Conservation (phyloP, 2,888 invertebrate species). For the Eristalis intricaria region DNA sequence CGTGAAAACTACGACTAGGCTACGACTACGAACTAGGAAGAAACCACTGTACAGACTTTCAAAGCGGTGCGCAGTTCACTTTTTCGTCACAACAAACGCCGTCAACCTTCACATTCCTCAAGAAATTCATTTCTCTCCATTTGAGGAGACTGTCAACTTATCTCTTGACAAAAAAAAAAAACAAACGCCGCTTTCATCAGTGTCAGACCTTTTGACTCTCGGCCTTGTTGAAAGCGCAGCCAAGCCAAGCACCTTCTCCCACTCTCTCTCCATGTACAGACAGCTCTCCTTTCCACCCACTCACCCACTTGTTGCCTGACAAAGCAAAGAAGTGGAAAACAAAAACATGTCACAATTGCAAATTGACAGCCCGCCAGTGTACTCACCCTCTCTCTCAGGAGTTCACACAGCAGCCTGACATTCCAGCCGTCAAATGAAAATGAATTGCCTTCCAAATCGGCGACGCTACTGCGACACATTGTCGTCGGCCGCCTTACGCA, state of each 20-base stretch:
- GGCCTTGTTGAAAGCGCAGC: neutral
- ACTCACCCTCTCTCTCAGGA: neutral
- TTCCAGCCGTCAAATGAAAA: neutral
- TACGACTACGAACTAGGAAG: too few relatives aligned
- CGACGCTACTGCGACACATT: neutral
- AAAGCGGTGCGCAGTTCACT: neutral
- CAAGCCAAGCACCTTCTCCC: neutral
- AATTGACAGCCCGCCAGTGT: neutral
- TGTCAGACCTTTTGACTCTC: neutral
- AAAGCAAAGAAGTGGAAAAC: neutral
- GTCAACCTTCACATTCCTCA: neutral
- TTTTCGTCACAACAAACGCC: neutral
- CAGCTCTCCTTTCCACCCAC: neutral
- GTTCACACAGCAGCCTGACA: neutral
- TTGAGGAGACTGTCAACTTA: neutral
- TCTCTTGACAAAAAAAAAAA: neutral
- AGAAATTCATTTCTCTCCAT: too few relatives aligned
- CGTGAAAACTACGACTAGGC: too few relatives aligned
- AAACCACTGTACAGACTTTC: too few relatives aligned
- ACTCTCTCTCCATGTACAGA: neutral
- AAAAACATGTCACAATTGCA: neutral
- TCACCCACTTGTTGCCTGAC: neutral
- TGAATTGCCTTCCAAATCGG: neutral
- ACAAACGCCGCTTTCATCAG: neutral
- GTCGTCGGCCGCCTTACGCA: neutral